Conservation (phyloP, 2,113 vertebrate genomes). For the Connochaetes taurinus region DNA sequence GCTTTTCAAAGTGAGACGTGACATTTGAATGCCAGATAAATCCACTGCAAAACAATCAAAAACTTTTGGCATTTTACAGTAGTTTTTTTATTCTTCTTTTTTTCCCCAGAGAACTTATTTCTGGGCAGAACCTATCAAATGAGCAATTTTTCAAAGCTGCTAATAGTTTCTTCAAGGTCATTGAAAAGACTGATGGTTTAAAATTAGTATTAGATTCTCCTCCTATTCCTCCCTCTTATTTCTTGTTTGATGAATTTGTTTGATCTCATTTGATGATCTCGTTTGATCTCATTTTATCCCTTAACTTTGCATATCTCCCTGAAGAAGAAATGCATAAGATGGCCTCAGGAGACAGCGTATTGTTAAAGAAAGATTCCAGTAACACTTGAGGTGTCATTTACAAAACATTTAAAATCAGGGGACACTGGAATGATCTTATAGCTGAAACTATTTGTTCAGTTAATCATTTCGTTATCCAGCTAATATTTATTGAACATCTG, state of each 20-base stretch:
- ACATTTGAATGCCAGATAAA: background rate
- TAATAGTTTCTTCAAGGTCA: conserved; percentile 35
- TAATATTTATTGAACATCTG: background rate
- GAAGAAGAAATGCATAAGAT: background rate
- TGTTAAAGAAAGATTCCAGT: background rate
- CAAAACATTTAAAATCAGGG: background rate
- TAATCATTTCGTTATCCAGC: background rate
- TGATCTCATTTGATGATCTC: background rate
- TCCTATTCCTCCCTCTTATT: background rate
- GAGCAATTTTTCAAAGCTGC: conserved; percentile 34
- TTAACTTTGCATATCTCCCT: background rate
- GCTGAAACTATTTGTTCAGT: background rate
- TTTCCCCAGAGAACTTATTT: background rate
- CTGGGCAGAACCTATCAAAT: background rate
- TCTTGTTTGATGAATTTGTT: conserved; percentile 9
- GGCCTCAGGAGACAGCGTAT: background rate
- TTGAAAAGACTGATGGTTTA: conserved; percentile 7
- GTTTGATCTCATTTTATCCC: background rate
- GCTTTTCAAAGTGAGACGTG: background rate
- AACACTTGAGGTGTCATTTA: background rate
- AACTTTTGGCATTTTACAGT: background rate
- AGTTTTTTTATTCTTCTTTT: background rate
- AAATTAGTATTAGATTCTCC: conserved; percentile 39
- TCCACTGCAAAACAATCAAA: background rate
- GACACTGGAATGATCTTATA: background rate